Conservation (phyloP, 2,797 vertebrate genomes). For the Amniataba percoides region DNA sequence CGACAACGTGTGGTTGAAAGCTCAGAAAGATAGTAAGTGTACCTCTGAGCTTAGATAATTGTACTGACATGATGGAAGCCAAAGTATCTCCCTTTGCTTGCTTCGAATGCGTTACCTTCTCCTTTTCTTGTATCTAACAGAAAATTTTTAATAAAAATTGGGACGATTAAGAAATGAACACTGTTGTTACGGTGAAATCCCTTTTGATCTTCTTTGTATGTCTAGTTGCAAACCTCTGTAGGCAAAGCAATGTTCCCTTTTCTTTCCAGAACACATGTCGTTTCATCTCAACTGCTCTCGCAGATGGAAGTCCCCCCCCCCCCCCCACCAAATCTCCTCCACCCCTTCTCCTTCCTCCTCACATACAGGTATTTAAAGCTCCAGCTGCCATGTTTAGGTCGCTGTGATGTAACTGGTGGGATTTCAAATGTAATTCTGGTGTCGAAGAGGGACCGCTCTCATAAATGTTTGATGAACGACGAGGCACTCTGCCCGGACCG, state of each 20-base stretch:
- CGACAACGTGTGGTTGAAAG: too few relatives aligned
- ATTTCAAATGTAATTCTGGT: slow-evolving; percentile 79
- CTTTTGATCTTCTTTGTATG: not conserved
- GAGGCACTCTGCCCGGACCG: slow-evolving; percentile 64
- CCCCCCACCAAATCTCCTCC: too few relatives aligned
- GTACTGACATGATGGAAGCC: not conserved
- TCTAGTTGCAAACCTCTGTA: not conserved
- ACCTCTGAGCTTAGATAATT: not conserved
- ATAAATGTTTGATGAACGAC: slow-evolving; percentile 82
- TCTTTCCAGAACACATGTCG: slow-evolving; percentile 19
- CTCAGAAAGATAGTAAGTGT: not conserved
- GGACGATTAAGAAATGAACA: not conserved
- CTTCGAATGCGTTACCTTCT: not conserved
- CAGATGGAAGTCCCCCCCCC: slow-evolving; percentile 25
- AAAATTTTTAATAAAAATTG: not conserved
- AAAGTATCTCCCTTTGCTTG: not conserved
- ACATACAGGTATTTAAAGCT: slow-evolving; percentile 66
- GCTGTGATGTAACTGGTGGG: slow-evolving; percentile 72
- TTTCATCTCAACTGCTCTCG: slow-evolving; percentile 17
- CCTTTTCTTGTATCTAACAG: not conserved
- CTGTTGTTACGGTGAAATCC: not conserved
- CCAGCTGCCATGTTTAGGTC: slow-evolving; percentile 66
- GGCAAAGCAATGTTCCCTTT: not conserved
- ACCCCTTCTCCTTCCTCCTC: not conserved
- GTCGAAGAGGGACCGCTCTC: slow-evolving; percentile 65